Percentiles rank a stretch among this genome's conserved stretches.
These are phyloP conservation scores for Gyrodactylus salaris DNA, from an alignment of 1,140 invertebrate species.

Conservation along the genomic window DNA sequence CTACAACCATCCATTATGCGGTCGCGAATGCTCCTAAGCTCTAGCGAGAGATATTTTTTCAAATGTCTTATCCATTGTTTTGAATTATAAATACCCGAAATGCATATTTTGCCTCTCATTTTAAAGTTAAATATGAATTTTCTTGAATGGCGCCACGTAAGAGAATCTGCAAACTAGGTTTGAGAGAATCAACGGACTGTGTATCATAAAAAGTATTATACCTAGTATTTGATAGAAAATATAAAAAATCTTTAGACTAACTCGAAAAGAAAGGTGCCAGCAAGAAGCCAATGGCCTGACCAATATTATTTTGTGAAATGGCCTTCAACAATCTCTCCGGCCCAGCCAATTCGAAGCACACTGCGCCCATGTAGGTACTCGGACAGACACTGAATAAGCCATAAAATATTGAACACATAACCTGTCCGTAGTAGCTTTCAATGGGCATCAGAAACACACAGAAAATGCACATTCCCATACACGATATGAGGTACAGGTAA, in stretches of 20 bases:
- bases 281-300: neutral
- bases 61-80: no score
- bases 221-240: no score
- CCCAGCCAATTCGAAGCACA: neutral
- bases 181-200: no score
- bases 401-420: neutral
- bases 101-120: no score
- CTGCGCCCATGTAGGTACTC: neutral
- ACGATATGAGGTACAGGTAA: neutral
- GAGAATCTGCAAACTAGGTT: no score
- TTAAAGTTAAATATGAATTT: no score
- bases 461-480: neutral
- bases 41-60: no score
- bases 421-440: neutral
- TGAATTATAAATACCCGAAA: no score
- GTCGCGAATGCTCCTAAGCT: no score
- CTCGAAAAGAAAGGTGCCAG: neutral
- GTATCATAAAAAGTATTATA: no score
- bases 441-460: neutral
- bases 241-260: neutral
- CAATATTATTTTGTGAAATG: neutral
- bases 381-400: neutral
- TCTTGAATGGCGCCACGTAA: no score
- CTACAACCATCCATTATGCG: no score
- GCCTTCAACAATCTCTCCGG: neutral